phyloP scores from a whole-genome alignment of 2,113 vertebrate species.

The Meleagris gallopavo region DNA sequence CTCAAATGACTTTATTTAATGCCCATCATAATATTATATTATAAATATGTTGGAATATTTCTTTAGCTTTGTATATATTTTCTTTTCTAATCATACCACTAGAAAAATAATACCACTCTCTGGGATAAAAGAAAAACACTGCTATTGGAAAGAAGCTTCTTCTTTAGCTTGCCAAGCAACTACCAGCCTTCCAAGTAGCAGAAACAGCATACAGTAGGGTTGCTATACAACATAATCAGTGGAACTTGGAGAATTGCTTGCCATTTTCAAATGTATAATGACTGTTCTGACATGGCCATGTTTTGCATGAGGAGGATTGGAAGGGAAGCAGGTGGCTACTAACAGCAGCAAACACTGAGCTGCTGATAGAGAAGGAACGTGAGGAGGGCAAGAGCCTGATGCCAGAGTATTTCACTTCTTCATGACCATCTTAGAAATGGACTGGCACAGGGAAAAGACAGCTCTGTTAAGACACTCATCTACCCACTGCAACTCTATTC shows the following conservation, averaged over 20 bases:
- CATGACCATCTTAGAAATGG: background rate
- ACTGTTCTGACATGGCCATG: background rate
- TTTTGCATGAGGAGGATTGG: conserved; percentile 16
- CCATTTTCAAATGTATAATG: background rate
- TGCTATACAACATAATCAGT: conserved; percentile 41
- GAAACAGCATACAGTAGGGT: conserved; percentile 10
- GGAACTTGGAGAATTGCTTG: conserved; percentile 32
- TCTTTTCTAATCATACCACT: conserved; percentile 54
- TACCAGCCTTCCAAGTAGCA: conserved; percentile 57
- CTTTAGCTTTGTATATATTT: conserved; percentile 54
- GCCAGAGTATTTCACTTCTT: background rate
- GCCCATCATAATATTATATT: conserved; percentile 43
- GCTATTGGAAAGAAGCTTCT: conserved; percentile 61
- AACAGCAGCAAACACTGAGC: background rate
- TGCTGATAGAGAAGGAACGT: background rate
- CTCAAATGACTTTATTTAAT: conserved; percentile 47
- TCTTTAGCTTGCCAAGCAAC: conserved; percentile 60
- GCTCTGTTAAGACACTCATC: background rate
- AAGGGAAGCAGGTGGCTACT: conserved; percentile 16
- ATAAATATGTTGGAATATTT: conserved; percentile 56
- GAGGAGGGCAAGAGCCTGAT: background rate
- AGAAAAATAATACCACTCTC: conserved; percentile 64
- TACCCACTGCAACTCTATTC: background rate
- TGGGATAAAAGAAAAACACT: conserved; percentile 32
- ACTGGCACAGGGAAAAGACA: background rate